Conservation (phyloP, 2,888 invertebrate species). For the Plagiodera versicolora region DNA sequence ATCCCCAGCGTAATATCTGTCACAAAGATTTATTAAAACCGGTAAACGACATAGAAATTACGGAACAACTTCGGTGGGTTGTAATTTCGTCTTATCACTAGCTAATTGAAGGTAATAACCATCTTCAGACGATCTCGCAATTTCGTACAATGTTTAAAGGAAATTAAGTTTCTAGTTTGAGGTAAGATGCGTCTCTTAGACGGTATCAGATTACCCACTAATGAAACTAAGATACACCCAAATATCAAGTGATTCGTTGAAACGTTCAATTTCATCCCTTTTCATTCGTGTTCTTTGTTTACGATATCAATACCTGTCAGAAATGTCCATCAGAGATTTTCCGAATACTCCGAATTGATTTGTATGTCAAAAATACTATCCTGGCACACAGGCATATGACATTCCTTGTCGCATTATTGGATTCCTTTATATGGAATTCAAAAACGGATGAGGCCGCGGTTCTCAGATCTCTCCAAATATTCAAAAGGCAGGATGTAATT, state of each 20-base stretch:
- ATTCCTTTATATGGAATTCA: slow-evolving; percentile 28
- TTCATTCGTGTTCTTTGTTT: not conserved
- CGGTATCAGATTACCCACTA: not conserved
- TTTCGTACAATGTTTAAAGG: slow-evolving; percentile 26
- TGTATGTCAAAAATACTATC: not conserved
- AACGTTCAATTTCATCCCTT: not conserved
- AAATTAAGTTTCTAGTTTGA: slow-evolving; percentile 14
- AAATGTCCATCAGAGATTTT: not conserved
- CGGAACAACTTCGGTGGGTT: slow-evolving; percentile 14
- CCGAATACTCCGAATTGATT: not conserved
- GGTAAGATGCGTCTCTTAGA: not conserved
- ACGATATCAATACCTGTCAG: not conserved
- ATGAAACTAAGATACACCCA: not conserved
- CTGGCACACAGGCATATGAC: slow-evolving; percentile 21
- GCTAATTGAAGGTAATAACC: slow-evolving; percentile 31
- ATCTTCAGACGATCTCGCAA: slow-evolving; percentile 24
- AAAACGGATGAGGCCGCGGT: slow-evolving; percentile 27
- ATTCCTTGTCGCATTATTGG: slow-evolving; percentile 30
- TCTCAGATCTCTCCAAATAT: slow-evolving; percentile 26
- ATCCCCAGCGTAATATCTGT: not conserved
- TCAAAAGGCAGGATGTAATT: slow-evolving; percentile 22
- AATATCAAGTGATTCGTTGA: not conserved
- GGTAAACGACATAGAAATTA: not conserved
- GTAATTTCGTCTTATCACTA: slow-evolving; percentile 25
- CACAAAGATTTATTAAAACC: not conserved